A percentile compares a stretch with the other conserved stretches of the same genome.
phyloP scores from a whole-genome alignment of 92 coral and sea anemone species.

The Phenganax subtilis region DNA sequence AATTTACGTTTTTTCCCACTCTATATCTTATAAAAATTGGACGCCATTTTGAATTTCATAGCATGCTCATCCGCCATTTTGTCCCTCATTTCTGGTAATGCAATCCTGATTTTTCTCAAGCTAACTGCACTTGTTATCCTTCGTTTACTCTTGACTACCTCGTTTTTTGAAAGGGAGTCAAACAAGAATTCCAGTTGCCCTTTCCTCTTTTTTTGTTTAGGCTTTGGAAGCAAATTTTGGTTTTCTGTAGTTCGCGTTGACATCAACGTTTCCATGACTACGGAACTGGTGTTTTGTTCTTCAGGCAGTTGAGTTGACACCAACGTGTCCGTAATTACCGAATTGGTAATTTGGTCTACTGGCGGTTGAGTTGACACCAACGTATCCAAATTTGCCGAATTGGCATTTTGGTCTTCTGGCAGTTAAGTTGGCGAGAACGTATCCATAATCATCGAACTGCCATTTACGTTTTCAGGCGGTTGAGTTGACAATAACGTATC shows the following conservation, averaged over 20 bases:
- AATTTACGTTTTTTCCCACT: no score
- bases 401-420: not conserved
- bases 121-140: not conserved
- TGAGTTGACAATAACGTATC: no score
- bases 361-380: not conserved
- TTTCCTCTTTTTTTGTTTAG: not conserved
- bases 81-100: no score
- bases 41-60: no score
- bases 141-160: not conserved
- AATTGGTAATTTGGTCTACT: not conserved
- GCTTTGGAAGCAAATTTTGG: not conserved
- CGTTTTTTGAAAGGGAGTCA: not conserved
- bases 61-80: no score
- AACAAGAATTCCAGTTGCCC: not conserved
- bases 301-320: not conserved
- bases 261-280: no score
- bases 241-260: not conserved
- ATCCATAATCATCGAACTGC: not conserved
- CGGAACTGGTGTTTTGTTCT: not conserved
- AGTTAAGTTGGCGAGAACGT: not conserved
- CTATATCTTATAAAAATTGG: no score
- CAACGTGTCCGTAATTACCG: not conserved
- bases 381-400: not conserved
- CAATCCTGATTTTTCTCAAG: not conserved
- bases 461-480: not conserved